Evolutionary conservation across 1,140 invertebrate species (phyloP), one percentile per base, ranked within the genome.

Genomic region (Drosophila auraria): DNA sequence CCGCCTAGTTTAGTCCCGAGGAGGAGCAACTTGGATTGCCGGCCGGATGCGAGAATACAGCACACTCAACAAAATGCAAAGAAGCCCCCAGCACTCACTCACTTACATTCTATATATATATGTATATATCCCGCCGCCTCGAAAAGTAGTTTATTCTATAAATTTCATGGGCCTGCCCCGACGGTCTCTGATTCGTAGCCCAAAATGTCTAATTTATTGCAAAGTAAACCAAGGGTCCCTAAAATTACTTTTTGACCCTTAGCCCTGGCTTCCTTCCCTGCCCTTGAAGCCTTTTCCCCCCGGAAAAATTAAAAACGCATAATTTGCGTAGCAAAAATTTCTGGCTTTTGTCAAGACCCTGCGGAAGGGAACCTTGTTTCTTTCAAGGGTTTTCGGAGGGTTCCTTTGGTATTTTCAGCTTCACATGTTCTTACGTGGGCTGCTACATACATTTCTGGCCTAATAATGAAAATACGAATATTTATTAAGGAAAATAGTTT

Each of bases 271-370:
- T 1, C n/a, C 5, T 2, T 11, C 27, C 6, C 1, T 5, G 1
- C 25, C 4, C 49, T 5, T 8, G 8, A 33, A 33, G 30, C 7
- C n/a, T 27, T 17, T 33, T 14, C 51, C 51, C 30, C 12, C 30
- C 51, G 54, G 36, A 57, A 57, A 57, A 57, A 57, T 57, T 57
- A 57, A 57, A 57, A 57, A 40, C 54, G 36, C 54, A 57, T 57
- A 57, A 57, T 57, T 57, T 57, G 54, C 20, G 54, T 57, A 40
- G 54, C 20, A 7, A 40, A 40, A 25, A 40, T 40, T 40, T 40
- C 54, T 57, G 54, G 36, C 36, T 57, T 57, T 57, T 57, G 54
- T 57, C 20, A 40, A 5, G 20, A 25, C 20, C 54, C 17, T 40
- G 23, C 25, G 36, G 14, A 40, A 14, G 8, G 54, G 54, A 57